phyloP scores from a whole-genome alignment of 2,113 vertebrate species.

The Tympanuchus pallidicinctus region DNA sequence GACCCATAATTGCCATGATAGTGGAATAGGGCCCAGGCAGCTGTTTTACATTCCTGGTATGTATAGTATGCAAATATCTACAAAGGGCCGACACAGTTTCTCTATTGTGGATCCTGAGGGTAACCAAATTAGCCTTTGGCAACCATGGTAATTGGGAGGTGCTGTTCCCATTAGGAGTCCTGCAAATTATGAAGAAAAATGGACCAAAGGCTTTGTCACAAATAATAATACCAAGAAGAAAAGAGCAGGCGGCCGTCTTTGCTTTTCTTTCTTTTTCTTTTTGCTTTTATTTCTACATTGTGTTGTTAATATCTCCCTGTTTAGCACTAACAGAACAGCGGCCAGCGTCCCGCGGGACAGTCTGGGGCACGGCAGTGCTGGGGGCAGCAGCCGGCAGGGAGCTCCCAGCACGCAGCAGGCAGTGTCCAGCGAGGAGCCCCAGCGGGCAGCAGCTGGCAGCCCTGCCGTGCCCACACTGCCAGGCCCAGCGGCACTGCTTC shows the following conservation, averaged over 20 bases:
- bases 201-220: constrained; percentile 84
- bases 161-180: constrained; percentile 88
- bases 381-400: not conserved
- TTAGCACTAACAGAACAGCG: constrained; percentile 80
- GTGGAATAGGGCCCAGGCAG: constrained; percentile 82
- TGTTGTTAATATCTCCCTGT: constrained; percentile 80
- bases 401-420: not conserved
- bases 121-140: constrained; percentile 89
- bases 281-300: constrained; percentile 73
- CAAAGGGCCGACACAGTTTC: constrained; percentile 83
- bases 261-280: constrained; percentile 18
- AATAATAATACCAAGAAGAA: constrained; percentile 84
- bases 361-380: not conserved
- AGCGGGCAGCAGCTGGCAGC: not conserved
- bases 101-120: constrained; percentile 84
- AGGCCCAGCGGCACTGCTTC: not conserved
- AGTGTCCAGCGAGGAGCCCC: not conserved
- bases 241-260: constrained; percentile 80
- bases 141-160: constrained; percentile 88
- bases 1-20: constrained; percentile 84
- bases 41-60: constrained; percentile 86
- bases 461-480: not conserved
- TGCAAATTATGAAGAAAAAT: constrained; percentile 88
- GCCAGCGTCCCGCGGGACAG: constrained; percentile 41
- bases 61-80: constrained; percentile 88